A percentile compares a stretch with the other conserved stretches of the same genome.
Evolutionary conservation across 2,113 vertebrate species (phyloP).

Genomic region (Pygoscelis adeliae): DNA sequence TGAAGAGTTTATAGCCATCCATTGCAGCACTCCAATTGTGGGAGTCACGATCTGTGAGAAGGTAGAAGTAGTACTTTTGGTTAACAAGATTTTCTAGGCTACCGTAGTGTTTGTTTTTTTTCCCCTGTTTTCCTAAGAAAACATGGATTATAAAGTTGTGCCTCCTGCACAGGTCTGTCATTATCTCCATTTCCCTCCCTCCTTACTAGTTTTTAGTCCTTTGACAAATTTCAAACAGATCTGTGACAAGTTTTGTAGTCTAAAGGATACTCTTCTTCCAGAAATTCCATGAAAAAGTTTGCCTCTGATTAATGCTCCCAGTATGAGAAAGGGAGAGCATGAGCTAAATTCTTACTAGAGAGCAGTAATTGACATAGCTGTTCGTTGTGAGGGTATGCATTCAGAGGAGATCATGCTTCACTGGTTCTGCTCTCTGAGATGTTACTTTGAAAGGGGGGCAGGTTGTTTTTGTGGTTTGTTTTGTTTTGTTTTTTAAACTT

Average conservation of each 20-base stretch:
- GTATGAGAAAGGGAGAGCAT: background rate
- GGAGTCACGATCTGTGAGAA: background rate
- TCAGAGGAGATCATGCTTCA: background rate
- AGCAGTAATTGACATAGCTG: background rate
- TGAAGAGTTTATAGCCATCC: no score
- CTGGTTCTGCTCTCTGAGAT: background rate
- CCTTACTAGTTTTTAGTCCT: background rate
- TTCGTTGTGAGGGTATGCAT: accelerated
- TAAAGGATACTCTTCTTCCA: background rate
- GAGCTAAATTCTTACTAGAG: background rate
- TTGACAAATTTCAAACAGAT: background rate
- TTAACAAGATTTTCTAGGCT: background rate
- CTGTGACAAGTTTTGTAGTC: background rate
- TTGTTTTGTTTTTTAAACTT: background rate
- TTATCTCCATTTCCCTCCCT: background rate
- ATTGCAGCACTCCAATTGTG: no score
- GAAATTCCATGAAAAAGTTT: background rate
- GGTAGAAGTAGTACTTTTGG: background rate
- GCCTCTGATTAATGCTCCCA: background rate
- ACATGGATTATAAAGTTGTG: background rate
- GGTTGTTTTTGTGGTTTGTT: background rate
- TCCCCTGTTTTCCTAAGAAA: background rate
- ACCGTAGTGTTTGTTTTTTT: no score
- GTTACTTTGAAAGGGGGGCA: accelerated
- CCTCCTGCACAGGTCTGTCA: background rate